Conservation (phyloP, 2,797 vertebrate genomes). For the Prionace glauca region DNA sequence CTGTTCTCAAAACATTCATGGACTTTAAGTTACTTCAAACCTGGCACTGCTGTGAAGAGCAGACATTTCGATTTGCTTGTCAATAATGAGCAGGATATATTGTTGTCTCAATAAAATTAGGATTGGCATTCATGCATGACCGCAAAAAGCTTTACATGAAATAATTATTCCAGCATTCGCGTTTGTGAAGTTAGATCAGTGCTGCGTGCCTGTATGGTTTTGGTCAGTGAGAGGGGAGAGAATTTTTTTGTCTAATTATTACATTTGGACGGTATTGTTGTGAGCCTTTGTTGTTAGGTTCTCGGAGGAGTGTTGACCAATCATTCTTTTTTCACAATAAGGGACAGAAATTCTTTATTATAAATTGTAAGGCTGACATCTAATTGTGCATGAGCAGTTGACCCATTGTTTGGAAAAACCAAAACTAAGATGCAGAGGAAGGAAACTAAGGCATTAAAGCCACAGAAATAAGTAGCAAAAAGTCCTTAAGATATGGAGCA, state of each 20-base stretch:
- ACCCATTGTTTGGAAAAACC: not conserved
- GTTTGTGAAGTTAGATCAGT: not conserved
- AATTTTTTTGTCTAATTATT: not conserved
- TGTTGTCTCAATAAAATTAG: not conserved
- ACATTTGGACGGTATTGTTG: too few species aligned
- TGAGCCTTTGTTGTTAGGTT: not conserved
- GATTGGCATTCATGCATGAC: not conserved
- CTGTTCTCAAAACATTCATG: not conserved
- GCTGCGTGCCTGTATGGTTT: not conserved
- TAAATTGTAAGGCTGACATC: not conserved
- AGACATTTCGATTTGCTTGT: not conserved
- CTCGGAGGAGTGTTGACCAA: not conserved
- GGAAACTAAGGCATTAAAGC: not conserved
- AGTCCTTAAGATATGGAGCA: too few species aligned
- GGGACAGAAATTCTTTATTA: not conserved
- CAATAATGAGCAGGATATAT: not conserved
- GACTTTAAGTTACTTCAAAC: not conserved
- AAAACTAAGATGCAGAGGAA: not conserved
- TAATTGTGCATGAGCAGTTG: not conserved
- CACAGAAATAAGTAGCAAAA: not conserved
- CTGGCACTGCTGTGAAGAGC: not conserved
- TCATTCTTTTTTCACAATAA: not conserved
- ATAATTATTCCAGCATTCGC: not conserved
- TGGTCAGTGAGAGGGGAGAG: not conserved
- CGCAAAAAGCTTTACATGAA: not conserved